These are phyloP conservation scores for Paracanthobrama guichenoti DNA, from an alignment of 2,113 vertebrate species.

Conservation along the genomic window DNA sequence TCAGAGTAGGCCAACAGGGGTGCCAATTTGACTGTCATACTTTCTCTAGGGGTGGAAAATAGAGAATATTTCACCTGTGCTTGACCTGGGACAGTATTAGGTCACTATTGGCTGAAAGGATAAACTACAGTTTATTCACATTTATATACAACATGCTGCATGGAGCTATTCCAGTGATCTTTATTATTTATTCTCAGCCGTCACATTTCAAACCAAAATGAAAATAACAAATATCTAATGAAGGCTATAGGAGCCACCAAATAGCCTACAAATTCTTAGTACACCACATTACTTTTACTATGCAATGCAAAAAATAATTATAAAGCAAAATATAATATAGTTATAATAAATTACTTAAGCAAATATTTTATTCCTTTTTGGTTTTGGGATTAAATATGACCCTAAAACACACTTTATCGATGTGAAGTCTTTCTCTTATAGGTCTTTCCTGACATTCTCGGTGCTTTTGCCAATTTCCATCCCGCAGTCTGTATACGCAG, in stretches of 20 bases:
- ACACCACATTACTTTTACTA: neutral
- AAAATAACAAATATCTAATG: neutral
- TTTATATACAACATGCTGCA: neutral
- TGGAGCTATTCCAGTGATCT: neutral
- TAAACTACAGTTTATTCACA: neutral
- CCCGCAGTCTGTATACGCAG: neutral
- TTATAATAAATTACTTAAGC: neutral
- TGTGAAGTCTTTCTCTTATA: neutral
- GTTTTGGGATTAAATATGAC: neutral
- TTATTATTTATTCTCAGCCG: too few species aligned
- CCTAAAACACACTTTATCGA: neutral
- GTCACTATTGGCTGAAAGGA: neutral
- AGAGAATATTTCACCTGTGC: neutral
- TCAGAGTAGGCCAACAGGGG: neutral
- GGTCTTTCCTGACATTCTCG: neutral
- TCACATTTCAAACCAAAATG: neutral
- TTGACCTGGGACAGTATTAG: neutral
- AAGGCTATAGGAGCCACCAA: neutral
- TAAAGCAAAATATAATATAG: neutral
- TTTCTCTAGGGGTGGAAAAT: neutral
- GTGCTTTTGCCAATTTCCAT: slow-evolving; percentile 3
- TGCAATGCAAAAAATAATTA: neutral
- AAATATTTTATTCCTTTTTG: neutral
- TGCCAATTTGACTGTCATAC: too few species aligned
- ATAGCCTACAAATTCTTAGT: neutral